phyloP scores from a whole-genome alignment of 2,797 vertebrate genomes.

The Siniperca scherzeri region DNA sequence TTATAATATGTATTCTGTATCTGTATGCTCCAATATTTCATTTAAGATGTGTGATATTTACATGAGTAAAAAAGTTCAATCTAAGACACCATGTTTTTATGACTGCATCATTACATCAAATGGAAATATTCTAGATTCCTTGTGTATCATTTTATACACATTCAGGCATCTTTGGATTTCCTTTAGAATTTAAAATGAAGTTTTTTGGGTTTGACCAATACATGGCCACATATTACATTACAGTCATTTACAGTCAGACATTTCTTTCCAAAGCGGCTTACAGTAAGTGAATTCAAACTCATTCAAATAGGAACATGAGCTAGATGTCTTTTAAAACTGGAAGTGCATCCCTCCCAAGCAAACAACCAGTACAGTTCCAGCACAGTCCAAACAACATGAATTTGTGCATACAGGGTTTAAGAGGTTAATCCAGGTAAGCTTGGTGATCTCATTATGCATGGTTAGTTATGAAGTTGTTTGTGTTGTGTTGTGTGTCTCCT shows the following conservation, averaged over 20 bases:
- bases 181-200: not conserved
- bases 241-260: not conserved
- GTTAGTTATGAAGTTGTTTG: not conserved
- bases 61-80: no score
- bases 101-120: not conserved
- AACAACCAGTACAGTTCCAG: not conserved
- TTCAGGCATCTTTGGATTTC: not conserved
- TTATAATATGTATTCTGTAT: not conserved
- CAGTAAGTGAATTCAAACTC: not conserved
- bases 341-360: not conserved
- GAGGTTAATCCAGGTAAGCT: not conserved
- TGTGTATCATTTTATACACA: not conserved
- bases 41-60: no score
- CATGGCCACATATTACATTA: not conserved
- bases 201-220: not conserved
- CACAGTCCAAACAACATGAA: not conserved
- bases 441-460: not conserved
- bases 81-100: not conserved
- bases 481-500: constrained; percentile 43
- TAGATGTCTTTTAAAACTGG: not conserved
- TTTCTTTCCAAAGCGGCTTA: not conserved
- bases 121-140: not conserved
- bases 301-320: not conserved
- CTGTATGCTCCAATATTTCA: not conserved
- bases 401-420: not conserved